Conservation (phyloP, 2,888 invertebrate genomes). For the Orthonychiurus folsomi region DNA sequence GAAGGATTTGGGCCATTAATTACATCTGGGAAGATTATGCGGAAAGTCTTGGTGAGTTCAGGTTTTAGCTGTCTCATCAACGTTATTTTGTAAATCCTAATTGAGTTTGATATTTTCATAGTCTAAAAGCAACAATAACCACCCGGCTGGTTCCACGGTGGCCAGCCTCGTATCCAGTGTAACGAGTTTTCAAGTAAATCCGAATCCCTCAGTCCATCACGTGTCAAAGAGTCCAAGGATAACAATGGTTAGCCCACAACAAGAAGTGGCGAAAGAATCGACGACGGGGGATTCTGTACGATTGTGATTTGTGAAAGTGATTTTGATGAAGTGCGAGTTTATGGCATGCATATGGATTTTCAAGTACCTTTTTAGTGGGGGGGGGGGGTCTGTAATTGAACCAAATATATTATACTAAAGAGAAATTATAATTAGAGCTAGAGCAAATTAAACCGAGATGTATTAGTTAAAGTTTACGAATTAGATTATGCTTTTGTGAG, state of each 20-base stretch:
- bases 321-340: background rate
- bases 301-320: conserved; percentile 17
- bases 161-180: conserved; percentile 39
- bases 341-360: background rate
- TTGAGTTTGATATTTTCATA: conserved; percentile 13
- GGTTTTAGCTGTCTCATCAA: too few species aligned
- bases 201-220: conserved; percentile 27
- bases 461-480: too few species aligned
- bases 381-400: too few species aligned
- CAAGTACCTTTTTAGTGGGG: conserved; percentile 1
- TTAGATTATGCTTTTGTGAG: too few species aligned
- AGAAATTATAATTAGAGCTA: too few species aligned
- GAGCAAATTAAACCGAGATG: too few species aligned
- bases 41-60: conserved; percentile 41
- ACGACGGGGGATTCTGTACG: conserved; percentile 15
- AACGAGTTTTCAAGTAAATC: conserved; percentile 31
- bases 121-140: conserved; percentile 40
- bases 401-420: too few species aligned
- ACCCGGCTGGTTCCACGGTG: conserved; percentile 35
- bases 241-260: conserved; percentile 38
- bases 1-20: conserved; percentile 95
- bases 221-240: conserved; percentile 35
- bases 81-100: background rate
- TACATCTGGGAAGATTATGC: conserved; percentile 93
- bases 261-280: conserved; percentile 15